Base-by-base conservation (phyloP, 2,797 vertebrate genomes). In the Phoxinus dragarum region DNA sequence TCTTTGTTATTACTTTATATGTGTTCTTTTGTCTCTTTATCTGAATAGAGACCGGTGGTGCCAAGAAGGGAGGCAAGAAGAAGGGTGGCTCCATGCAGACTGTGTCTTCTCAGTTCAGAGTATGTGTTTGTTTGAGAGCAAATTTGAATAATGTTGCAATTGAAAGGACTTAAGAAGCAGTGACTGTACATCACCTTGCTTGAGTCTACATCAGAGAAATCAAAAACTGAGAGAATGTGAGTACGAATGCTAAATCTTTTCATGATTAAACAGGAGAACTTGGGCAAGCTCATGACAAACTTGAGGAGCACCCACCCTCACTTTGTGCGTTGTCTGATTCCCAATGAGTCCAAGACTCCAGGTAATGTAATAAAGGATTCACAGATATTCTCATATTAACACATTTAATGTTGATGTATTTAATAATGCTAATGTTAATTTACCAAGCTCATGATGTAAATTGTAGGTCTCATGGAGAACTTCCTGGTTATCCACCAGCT, bases 31-130 rank as follows among this genome's bases (percentile, higher is more conserved):
- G 16, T 71, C 94, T 9, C 95, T 76, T 76, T 36, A 80, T 49
- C 61, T 67, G 5, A 71, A 84, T 34, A 66, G 61, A 66, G 10
- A 0, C 49, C 0, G 80, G 88, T 14, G 93, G 87, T 23, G 66
- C 61, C 85, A 97, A 96, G 91, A 96, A 97, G 27, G 61, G 61
- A 89, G 94, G 93, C 84, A 98, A 97, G 93, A 98, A 96, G 94
- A 98, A 97, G 91, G 97, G 95, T 36, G 97, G 96, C 74, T 97
- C 97, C 82, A 97, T 98, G 94, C 97, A 97, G 92, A 97, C 97
- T 8, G 96, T 97, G 85, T 97, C 97, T 86, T 95, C 95, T 6
- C 95, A 97, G 86, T 97, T 97, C 84, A 95, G 96, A 92, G 97
- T 98, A 93, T 89, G 88, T 87, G 31, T 38, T 80, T 19, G 19